Conservation (phyloP, 2,797 vertebrate species). For the Nyctalus aviator region DNA sequence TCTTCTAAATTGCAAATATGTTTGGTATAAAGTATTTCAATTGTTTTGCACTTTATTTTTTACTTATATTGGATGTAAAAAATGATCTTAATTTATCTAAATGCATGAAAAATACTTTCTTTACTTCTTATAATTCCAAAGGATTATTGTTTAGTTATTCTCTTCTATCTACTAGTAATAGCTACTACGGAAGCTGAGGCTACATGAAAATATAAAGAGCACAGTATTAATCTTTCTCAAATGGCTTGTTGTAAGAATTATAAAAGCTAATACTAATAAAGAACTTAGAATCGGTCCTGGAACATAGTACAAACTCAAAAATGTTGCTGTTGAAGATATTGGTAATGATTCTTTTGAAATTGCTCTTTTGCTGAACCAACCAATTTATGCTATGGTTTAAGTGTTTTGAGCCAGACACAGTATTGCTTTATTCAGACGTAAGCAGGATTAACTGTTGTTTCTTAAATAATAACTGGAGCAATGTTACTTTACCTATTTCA, state of each 20-base stretch:
- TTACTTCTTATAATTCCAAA: conserved; percentile 38
- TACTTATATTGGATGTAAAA: neutral
- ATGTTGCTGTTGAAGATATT: neutral
- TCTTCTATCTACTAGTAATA: neutral
- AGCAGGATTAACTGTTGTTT: neutral
- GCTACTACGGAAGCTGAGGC: conserved; percentile 1
- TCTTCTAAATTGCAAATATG: neutral
- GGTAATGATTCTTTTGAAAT: conserved; percentile 26
- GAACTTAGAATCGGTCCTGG: neutral
- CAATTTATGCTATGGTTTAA: neutral
- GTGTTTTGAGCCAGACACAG: neutral
- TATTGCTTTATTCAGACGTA: neutral
- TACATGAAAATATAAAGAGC: conserved; percentile 25
- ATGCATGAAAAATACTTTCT: conserved; percentile 10
- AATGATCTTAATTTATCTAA: neutral
- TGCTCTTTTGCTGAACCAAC: neutral
- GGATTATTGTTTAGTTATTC: conserved; percentile 10
- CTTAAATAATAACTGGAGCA: neutral
- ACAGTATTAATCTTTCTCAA: neutral
- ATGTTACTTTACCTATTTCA: neutral
- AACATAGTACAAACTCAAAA: neutral
- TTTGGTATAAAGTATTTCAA: neutral
- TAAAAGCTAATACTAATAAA: neutral
- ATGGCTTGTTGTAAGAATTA: conserved; percentile 13
- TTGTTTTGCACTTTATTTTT: neutral